These are phyloP conservation scores for Nematolebias whitei DNA, from an alignment of 2,113 vertebrate genomes.

Conservation along the genomic window DNA sequence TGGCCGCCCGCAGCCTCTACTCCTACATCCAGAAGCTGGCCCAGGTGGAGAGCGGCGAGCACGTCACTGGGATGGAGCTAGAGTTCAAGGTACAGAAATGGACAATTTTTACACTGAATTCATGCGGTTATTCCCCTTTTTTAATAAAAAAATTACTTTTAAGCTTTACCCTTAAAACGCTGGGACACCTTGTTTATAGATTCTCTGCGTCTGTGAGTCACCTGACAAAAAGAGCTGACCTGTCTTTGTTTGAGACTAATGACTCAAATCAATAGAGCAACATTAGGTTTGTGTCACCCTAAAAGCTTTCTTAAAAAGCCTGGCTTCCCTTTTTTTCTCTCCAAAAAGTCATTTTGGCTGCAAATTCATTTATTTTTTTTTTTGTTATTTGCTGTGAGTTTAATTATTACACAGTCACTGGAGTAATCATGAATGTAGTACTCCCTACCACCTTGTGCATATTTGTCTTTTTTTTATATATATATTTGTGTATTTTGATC, in stretches of 20 bases:
- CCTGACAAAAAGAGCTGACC: not conserved
- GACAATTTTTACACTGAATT: not conserved
- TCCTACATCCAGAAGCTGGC: constrained; percentile 97
- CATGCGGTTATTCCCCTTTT: not conserved
- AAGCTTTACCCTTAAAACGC: not conserved
- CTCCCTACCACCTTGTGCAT: too few relatives aligned
- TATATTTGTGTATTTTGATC: too few relatives aligned
- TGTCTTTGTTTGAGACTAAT: not conserved
- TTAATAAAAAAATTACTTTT: not conserved
- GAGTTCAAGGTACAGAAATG: constrained; percentile 90
- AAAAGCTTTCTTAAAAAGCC: constrained; percentile 31
- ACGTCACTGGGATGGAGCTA: constrained; percentile 97
- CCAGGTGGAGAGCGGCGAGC: constrained; percentile 91
- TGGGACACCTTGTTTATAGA: not conserved
- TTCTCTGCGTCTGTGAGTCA: constrained; percentile 1
- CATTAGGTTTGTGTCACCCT: constrained; percentile 25
- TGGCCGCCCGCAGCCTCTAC: constrained; percentile 93
- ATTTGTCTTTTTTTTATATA: too few relatives aligned
- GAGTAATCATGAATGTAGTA: too few relatives aligned
- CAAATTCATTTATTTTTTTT: constrained; percentile 30
- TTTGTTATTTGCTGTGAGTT: not conserved
- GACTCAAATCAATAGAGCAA: too few relatives aligned
- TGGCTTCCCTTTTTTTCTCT: constrained; percentile 1
- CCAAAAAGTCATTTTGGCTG: constrained; percentile 6
- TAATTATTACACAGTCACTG: constrained; percentile 16